A percentile compares a stretch with the other conserved stretches of the same genome.
Evolutionary conservation across 2,113 vertebrate species (phyloP).

Genomic region (Sphaerodactylus townsendi): DNA sequence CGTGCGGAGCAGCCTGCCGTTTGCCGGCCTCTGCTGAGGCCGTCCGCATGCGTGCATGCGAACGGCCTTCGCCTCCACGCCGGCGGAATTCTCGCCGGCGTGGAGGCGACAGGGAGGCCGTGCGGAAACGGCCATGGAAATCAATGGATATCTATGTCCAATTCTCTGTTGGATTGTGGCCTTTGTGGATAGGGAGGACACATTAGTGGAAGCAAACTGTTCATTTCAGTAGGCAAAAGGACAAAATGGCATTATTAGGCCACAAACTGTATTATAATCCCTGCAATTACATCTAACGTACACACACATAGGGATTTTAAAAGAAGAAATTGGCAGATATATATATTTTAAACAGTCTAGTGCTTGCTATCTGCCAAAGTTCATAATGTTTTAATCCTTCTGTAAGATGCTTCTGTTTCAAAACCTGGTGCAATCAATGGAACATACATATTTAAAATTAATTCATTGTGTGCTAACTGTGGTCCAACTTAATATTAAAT

Average conservation of each 20-base stretch:
- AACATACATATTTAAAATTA: background rate
- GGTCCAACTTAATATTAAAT: background rate
- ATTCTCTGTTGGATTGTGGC: background rate
- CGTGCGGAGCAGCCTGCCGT: no score
- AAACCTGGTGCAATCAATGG: background rate
- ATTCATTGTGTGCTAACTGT: background rate
- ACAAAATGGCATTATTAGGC: background rate
- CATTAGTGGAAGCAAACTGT: background rate
- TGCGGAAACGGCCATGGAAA: no score
- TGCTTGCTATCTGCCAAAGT: background rate
- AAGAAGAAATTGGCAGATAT: background rate
- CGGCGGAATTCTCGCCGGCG: no score
- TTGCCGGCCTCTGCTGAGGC: no score
- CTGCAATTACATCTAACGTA: background rate
- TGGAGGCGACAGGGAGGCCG: no score
- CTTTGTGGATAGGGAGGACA: background rate
- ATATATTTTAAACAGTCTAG: background rate
- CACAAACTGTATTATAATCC: background rate
- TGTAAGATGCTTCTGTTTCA: background rate
- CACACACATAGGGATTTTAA: background rate
- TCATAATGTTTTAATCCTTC: slow-evolving; percentile 14
- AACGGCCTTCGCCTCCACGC: no score
- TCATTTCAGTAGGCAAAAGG: background rate
- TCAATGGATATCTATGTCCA: background rate
- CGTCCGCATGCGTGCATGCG: no score